Base-by-base conservation (phyloP, 2,797 vertebrate species). In the Syndactyla subalaris region DNA sequence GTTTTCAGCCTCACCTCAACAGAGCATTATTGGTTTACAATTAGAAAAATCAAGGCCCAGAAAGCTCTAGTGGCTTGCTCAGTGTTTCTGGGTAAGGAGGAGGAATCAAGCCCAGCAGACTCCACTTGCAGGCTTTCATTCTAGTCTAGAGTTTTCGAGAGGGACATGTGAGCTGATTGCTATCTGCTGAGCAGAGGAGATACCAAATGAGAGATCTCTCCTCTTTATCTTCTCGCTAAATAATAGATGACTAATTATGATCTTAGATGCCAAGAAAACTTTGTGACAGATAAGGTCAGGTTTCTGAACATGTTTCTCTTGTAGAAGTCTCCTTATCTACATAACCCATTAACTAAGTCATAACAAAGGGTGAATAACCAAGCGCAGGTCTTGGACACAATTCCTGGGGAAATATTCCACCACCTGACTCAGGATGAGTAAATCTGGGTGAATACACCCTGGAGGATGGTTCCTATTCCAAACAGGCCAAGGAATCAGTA, bases 141-240 rank as follows among this genome's bases (percentile, higher is more conserved):
- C 55, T 88, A 74, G 58, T 7, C 23, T 27, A 5, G 67, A 57
- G 71, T 82, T 88, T 74, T 71, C 2, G 3, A 46, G 65, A 54
- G 55, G 59, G 70, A 36, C 76, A 61, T n/a, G 79, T 88, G 85
- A 92, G 51, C 6, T 43, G 89, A 72, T 72, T 29, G 17, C 52
- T 94, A 86, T 94, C 95, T 93, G 70, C 85, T 70, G 55, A 81
- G 76, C 87, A 78, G 82, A 57, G 73, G 16, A 84, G 87, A 93
- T 77, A 91, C 43, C 66, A 85, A 58, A 43, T 19, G 46, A 74
- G 54, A 88, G 79, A 83, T 70, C 63, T 57, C 52, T 66, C 79
- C 58, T 66, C 10, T 3, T 77, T 67, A 85, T 95, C 86, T 71
- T 68, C 61, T 84, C 30, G 32, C 80, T 79, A 65, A 96, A 82